These are phyloP conservation scores for Calameuta filiformis DNA, from an alignment of 2,888 invertebrate species.

Conservation along the genomic window DNA sequence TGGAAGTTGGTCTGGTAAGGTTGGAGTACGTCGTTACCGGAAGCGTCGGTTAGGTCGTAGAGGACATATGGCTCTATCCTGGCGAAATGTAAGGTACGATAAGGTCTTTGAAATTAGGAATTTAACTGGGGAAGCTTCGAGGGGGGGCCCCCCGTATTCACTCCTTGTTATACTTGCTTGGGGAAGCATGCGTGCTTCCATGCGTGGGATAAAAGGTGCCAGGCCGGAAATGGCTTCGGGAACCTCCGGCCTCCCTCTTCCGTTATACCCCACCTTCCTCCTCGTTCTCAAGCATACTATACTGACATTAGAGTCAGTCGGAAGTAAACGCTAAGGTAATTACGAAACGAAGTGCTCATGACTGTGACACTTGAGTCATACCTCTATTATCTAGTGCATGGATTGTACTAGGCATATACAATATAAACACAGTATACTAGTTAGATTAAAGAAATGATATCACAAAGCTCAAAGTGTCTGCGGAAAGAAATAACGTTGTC, in stretches of 20 bases:
- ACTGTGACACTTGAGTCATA: background rate
- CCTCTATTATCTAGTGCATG: background rate
- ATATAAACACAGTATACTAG: no score
- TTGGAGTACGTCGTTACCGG: background rate
- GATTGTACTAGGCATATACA: background rate
- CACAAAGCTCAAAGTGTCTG: no score
- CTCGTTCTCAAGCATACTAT: constrained; percentile 14
- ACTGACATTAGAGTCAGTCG: constrained; percentile 34
- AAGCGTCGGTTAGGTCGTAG: constrained; percentile 9
- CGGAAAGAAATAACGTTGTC: no score
- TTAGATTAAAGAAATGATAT: no score
- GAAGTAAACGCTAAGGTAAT: constrained; percentile 60
- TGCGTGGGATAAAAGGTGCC: constrained; percentile 52
- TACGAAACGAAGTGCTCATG: constrained; percentile 30
- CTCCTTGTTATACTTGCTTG: constrained; percentile 37
- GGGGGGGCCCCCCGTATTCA: constrained; percentile 44
- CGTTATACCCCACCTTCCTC: constrained; percentile 38
- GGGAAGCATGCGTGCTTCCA: constrained; percentile 50
- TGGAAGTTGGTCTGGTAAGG: background rate
- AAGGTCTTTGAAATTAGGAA: constrained; percentile 27
- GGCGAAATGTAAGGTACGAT: constrained; percentile 33
- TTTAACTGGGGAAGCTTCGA: constrained; percentile 52
- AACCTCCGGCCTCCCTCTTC: constrained; percentile 24
- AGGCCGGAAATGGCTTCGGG: constrained; percentile 56
- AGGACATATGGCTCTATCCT: constrained; percentile 33